Evolutionary conservation across 2,888 invertebrate genomes (phyloP), one percentile per base, ranked within the genome.

Genomic region (Ectobius pallidus): DNA sequence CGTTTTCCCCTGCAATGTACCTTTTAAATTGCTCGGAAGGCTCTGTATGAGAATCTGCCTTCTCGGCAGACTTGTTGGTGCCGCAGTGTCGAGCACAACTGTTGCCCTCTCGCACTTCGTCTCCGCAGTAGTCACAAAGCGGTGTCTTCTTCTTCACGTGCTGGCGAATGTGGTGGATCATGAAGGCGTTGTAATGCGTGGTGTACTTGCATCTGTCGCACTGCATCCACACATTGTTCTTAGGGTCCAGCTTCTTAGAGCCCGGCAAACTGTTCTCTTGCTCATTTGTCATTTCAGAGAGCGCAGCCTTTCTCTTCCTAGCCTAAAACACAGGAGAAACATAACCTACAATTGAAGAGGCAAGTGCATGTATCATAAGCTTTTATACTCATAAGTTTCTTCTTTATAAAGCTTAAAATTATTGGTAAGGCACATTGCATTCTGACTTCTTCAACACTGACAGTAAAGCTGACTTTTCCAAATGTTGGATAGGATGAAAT

Each of bases 201-300:
- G 82, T 82, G 71, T 82, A 83, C 77, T 79, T 78, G 74, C 83
- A 83, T 65, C 81, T 80, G 73, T 83, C 80, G 70, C 83, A 83
- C 74, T 81, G 82, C 77, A 83, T 75, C 81, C 81, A 81, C 67
- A 77, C 75, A 55, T 76, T 73, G 11, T 78, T 75, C 73, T 79
- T 79, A 34, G 74, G 71, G 18, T 78, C 77, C 18, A 74, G 74
- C 22, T 74, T 77, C 11, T 69, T 44, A 1, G 20, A 14, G 20
- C 58, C 42, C n/a, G 52, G 16, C 22, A 74, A 71, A 18, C 71
- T 70, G 14, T 68, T 39, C 14, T 76, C 75, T 2, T 76, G 74
- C 11, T 76, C 75, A 27, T 69, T 69, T 39, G 65, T 63, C 46
- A 73, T 25, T 22, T 76, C 70, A 0, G 55, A 42, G 2, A 76